phyloP scores from a whole-genome alignment of 2,797 vertebrate species.

The Falco naumanni region DNA sequence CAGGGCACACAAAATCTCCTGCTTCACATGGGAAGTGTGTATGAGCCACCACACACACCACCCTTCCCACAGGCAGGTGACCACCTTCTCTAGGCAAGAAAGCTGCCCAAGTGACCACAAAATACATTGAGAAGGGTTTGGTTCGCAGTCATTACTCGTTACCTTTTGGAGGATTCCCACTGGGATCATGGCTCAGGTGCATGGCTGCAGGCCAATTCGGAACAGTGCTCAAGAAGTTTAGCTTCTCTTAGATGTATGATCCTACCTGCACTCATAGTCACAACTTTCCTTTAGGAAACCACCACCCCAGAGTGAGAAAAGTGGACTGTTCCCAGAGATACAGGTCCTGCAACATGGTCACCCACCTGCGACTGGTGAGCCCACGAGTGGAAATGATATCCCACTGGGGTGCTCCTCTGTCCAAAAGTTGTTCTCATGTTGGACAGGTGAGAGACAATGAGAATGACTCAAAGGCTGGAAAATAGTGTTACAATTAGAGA shows the following conservation, averaged over 20 bases:
- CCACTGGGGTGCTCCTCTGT: not conserved
- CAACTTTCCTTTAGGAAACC: not conserved
- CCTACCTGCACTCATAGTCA: not conserved
- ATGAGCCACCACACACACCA: not conserved
- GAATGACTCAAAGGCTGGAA: not conserved
- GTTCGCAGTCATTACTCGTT: not conserved
- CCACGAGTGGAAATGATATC: not conserved
- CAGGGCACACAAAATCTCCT: not conserved
- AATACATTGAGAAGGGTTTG: not conserved
- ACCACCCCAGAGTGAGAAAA: not conserved
- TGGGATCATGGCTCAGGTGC: not conserved
- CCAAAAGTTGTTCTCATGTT: not conserved
- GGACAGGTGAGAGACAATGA: not conserved
- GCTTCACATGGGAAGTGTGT: not conserved
- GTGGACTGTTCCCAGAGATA: not conserved
- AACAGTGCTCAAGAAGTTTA: not conserved
- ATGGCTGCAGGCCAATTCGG: not conserved
- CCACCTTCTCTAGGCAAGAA: not conserved
- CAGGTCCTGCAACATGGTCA: fast-evolving
- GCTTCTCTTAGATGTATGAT: not conserved
- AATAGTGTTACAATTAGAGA: not conserved
- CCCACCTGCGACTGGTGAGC: not conserved
- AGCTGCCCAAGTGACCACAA: not conserved
- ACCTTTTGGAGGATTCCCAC: not conserved
- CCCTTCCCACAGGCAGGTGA: not conserved